These are phyloP conservation scores for Etheostoma perlongum DNA, from an alignment of 2,797 vertebrate species.

Conservation along the genomic window DNA sequence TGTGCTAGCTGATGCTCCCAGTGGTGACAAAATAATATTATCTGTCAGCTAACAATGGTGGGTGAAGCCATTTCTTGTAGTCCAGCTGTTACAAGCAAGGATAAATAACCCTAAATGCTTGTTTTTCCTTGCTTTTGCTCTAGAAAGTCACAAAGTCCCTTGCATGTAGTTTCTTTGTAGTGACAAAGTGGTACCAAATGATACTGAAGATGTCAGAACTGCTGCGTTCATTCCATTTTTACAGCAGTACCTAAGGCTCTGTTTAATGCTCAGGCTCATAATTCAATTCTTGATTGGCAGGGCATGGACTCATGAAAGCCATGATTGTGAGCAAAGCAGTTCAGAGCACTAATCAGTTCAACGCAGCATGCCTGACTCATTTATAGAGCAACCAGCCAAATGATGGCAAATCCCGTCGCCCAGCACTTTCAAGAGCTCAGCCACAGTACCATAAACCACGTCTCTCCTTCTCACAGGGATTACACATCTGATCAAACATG, in stretches of 20 bases:
- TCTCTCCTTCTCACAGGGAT: conserved; percentile 11
- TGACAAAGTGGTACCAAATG: background rate
- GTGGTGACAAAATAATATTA: conserved; percentile 4
- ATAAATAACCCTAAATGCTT: background rate
- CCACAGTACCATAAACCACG: conserved; percentile 56
- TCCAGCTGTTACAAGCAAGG: background rate
- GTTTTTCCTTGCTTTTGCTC: background rate
- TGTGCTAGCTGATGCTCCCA: conserved; percentile 15
- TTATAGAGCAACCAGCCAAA: conserved; percentile 52
- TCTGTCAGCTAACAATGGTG: background rate
- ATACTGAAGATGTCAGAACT: background rate
- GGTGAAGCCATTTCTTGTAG: background rate
- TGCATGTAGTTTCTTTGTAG: background rate
- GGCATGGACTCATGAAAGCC: conserved; percentile 17
- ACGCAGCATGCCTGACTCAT: conserved; percentile 43
- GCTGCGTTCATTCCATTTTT: conserved; percentile 3
- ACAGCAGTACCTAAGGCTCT: background rate
- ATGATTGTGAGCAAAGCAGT: conserved; percentile 45
- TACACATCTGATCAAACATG: conserved; percentile 34
- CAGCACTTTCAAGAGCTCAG: conserved; percentile 52
- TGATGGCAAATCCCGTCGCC: conserved; percentile 54
- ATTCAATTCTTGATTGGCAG: conserved; percentile 35
- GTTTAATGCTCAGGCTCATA: background rate
- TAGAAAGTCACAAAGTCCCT: background rate
- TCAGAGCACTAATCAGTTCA: conserved; percentile 55